Base-by-base conservation (phyloP, 2,888 invertebrate species). In the Cheiracanthium punctorium region DNA sequence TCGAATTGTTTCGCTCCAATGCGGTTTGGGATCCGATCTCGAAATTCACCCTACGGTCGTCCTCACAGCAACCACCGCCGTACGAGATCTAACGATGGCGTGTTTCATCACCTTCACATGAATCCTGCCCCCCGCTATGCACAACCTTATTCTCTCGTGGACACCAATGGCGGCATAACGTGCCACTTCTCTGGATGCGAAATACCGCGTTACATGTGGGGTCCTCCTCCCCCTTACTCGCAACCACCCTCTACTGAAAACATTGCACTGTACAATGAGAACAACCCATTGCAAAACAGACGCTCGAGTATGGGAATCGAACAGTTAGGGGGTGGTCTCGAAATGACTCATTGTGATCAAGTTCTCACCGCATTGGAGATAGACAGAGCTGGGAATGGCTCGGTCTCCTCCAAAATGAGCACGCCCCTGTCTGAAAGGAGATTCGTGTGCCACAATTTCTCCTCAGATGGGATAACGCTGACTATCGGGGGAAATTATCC, bases 171-270 rank as follows among this genome's bases (percentile, higher is more conserved):
- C 17, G 85, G 79, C 12, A 70, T 85, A 29, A 43, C 77, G 0
- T 87, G 86, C 52, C 82, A 79, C 32, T 87, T 82, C 33, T 52
- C 81, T 5, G 76, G 75, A 1, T 88, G 76, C 20, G 88, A 88
- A 73, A 76, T 88, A 2, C 88, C 85, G 12, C 87, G 81, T 20
- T 92, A 94, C 92, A 91, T 96, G 24, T 96, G 96, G 96, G 97
- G 96, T 0, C 97, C 96, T 0, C 96, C 96, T 0, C 96, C 97
- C 0, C 96, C 96, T 0, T 97, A 97, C 90, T 91, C 91, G 24
- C 90, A 90, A 32, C 90, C 90, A n/a, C 88, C 89, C 0, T 82
- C 88, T 41, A 30, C 72, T 12, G 85, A 88, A 79, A 82, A 89
- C 33, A 71, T 87, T 29, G 69, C 82, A 1, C 28, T 74, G 0